Evolutionary conservation across 2,113 vertebrate genomes (phyloP).

Genomic region (Alces alces): DNA sequence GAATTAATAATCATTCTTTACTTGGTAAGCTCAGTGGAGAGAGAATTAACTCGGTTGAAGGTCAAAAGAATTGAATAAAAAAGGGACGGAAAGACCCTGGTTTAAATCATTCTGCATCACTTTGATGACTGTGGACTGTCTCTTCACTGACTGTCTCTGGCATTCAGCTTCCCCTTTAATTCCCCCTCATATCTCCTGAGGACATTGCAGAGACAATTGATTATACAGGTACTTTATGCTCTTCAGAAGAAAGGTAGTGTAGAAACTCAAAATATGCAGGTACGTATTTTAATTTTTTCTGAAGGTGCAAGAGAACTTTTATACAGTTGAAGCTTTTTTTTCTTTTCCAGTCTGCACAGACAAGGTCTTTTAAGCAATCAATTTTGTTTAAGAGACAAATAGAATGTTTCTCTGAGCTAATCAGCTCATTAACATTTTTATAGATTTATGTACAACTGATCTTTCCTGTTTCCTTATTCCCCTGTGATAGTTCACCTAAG

Average conservation of each 20-base stretch:
- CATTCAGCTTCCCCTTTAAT: neutral
- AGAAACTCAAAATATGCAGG: neutral
- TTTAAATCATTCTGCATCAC: neutral
- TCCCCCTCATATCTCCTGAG: neutral
- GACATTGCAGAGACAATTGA: neutral
- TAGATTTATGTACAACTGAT: neutral
- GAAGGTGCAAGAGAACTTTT: neutral
- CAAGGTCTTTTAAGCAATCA: neutral
- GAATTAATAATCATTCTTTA: neutral
- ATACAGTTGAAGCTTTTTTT: neutral
- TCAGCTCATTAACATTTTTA: neutral
- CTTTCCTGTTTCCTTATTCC: neutral
- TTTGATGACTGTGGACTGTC: neutral
- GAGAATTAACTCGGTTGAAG: neutral
- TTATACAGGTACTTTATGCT: neutral
- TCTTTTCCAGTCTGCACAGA: neutral
- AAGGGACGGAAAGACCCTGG: neutral
- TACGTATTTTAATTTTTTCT: neutral
- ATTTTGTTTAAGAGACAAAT: neutral
- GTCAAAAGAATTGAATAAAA: neutral
- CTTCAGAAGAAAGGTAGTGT: neutral
- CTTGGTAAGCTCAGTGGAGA: neutral
- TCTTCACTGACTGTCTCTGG: neutral
- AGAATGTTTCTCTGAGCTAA: neutral
- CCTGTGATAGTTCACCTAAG: neutral